These are phyloP conservation scores for Sorex fumeus DNA, from an alignment of 2,113 vertebrate genomes.

Conservation along the genomic window DNA sequence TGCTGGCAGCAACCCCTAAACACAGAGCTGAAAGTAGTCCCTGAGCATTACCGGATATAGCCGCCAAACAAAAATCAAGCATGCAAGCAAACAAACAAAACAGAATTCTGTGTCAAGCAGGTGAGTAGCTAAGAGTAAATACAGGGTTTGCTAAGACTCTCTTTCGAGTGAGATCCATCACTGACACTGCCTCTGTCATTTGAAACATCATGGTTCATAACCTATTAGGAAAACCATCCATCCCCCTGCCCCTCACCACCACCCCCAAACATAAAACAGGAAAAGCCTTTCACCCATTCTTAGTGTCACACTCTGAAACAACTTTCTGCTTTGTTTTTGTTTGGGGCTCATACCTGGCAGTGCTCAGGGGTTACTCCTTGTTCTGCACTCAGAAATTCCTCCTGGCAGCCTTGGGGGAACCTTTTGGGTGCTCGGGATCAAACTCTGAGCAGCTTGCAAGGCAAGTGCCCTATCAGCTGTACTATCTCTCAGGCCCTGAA, in stretches of 20 bases:
- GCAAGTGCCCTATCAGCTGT: too few species aligned
- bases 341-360: too few species aligned
- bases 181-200: conserved; percentile 69
- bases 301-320: conserved; percentile 76
- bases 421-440: too few species aligned
- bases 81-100: neutral
- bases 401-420: too few species aligned
- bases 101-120: conserved; percentile 33
- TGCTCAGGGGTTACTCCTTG: too few species aligned
- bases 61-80: too few species aligned
- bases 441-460: too few species aligned
- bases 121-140: conserved; percentile 63
- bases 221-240: conserved; percentile 81
- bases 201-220: conserved; percentile 67
- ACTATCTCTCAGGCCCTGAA: neutral
- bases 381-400: too few species aligned
- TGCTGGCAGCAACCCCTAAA: too few species aligned
- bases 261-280: conserved; percentile 68
- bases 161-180: conserved; percentile 31
- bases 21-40: too few species aligned
- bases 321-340: neutral
- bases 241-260: conserved; percentile 53
- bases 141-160: conserved; percentile 39
- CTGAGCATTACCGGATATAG: too few species aligned
- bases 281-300: conserved; percentile 70